These are phyloP conservation scores for Ophonus ardosiacus DNA, from an alignment of 2,888 invertebrate genomes.

Conservation along the genomic window DNA sequence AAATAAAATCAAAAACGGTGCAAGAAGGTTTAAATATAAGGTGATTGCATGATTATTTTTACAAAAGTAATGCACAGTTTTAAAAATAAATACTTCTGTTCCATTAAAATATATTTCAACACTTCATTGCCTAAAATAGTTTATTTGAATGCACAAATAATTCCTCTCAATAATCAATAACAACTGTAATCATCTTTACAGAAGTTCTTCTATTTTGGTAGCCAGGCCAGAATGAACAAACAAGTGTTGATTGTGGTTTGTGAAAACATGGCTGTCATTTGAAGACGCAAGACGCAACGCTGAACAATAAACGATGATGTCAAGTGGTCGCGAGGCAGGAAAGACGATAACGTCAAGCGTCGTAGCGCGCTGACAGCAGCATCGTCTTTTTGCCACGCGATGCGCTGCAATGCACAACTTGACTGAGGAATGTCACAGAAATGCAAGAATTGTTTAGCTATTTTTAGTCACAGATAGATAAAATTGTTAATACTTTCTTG, in stretches of 20 bases:
- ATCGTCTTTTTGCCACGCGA: slow-evolving; percentile 28
- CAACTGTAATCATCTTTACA: neutral
- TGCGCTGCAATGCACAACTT: slow-evolving; percentile 1
- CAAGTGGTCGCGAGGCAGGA: slow-evolving; percentile 41
- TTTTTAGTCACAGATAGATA: neutral
- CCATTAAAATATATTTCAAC: neutral
- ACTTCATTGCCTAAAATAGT: neutral
- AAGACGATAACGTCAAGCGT: slow-evolving; percentile 34
- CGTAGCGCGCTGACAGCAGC: slow-evolving; percentile 28
- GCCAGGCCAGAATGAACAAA: slow-evolving; percentile 15
- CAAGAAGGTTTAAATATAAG: too few relatives aligned
- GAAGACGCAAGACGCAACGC: slow-evolving; percentile 10
- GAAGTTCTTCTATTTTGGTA: neutral
- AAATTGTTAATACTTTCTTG: too few relatives aligned
- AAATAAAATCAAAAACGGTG: too few relatives aligned
- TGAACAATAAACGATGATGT: slow-evolving; percentile 45
- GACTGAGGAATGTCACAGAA: neutral
- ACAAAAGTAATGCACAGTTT: too few relatives aligned
- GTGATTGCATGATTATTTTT: too few relatives aligned
- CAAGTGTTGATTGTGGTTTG: slow-evolving; percentile 4
- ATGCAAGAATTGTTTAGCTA: neutral
- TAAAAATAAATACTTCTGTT: neutral
- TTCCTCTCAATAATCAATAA: neutral
- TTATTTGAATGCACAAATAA: neutral
- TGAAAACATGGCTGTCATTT: slow-evolving; percentile 42